Evolutionary conservation across 1,140 invertebrate species (phyloP).

Genomic region (Melanaphis sacchari): DNA sequence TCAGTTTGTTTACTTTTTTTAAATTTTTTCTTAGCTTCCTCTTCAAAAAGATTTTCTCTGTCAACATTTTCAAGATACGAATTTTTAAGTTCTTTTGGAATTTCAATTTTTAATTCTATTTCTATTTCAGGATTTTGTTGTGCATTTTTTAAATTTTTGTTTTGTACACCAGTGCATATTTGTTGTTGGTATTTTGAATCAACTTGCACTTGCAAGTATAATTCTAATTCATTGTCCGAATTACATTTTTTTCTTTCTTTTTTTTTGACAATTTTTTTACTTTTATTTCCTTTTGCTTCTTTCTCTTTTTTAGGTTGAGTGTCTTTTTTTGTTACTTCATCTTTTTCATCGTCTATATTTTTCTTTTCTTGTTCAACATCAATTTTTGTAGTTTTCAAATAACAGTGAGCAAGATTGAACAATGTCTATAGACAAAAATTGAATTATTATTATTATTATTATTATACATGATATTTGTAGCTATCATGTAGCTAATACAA

Average conservation of each 20-base stretch:
- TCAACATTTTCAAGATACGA: background rate
- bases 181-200: background rate
- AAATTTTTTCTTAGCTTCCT: background rate
- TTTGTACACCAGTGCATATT: background rate
- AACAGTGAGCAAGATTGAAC: background rate
- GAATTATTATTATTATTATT: background rate
- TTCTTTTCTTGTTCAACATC: background rate
- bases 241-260: background rate
- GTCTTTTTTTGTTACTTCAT: background rate
- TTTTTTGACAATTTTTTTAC: background rate
- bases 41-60: background rate
- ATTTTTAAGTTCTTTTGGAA: background rate
- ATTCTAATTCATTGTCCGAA: background rate
- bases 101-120: background rate
- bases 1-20: background rate
- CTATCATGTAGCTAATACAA: background rate
- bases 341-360: background rate
- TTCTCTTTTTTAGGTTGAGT: background rate
- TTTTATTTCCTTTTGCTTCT: background rate
- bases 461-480: background rate
- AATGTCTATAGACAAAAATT: background rate
- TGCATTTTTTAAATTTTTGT: background rate
- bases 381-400: background rate
- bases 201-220: background rate
- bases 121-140: background rate